Percentiles rank a stretch among this genome's conserved stretches.
Evolutionary conservation across 2,888 invertebrate genomes (phyloP).

Genomic region (Sturmia bella): DNA sequence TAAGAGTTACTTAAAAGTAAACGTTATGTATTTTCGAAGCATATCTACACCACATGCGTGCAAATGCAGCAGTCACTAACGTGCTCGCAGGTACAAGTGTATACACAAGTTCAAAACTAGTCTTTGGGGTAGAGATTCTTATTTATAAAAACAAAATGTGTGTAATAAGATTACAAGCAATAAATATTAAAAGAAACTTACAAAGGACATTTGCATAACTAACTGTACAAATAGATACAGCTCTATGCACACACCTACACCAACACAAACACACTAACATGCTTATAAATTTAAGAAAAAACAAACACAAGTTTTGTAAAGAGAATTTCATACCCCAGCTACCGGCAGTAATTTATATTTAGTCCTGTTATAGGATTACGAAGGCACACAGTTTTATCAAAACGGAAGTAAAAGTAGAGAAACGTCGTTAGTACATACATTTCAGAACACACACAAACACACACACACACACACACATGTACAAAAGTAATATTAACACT

Average conservation of each 20-base stretch:
- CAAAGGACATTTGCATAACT: slow-evolving; percentile 50
- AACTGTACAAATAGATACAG: background rate
- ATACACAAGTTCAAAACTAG: slow-evolving; percentile 16
- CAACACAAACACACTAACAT: background rate
- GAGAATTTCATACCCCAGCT: slow-evolving; percentile 23
- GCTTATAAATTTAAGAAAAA: background rate
- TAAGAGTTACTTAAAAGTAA: no score
- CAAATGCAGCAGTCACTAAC: background rate
- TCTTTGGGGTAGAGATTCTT: slow-evolving; percentile 30
- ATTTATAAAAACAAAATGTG: slow-evolving; percentile 24
- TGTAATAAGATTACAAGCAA: slow-evolving; percentile 63
- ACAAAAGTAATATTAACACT: background rate
- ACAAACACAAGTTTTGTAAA: slow-evolving; percentile 5
- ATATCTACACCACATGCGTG: no score
- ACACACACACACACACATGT: background rate
- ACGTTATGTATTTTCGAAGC: no score
- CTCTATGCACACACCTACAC: background rate
- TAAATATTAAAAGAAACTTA: slow-evolving; percentile 62
- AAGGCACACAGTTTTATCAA: slow-evolving; percentile 21
- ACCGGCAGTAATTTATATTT: slow-evolving; percentile 46
- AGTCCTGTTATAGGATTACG: slow-evolving; percentile 38
- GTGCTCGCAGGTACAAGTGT: background rate
- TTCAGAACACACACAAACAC: background rate
- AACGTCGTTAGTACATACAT: slow-evolving; percentile 4
- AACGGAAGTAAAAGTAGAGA: slow-evolving; percentile 1